These are phyloP conservation scores for Sylvietta virens DNA, from an alignment of 2,113 vertebrate species.

Conservation along the genomic window DNA sequence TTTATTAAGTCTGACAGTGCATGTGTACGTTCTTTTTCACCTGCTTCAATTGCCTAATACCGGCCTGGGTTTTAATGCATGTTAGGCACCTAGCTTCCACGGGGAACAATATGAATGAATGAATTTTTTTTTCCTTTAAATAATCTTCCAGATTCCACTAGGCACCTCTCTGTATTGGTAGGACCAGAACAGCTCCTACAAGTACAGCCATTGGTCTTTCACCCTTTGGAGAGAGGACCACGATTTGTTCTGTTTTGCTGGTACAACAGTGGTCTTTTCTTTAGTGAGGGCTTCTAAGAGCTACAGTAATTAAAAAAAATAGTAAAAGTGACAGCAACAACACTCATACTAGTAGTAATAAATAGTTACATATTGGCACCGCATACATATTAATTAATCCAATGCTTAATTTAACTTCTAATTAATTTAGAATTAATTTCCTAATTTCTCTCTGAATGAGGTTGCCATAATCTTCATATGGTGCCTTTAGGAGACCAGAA, in stretches of 20 bases:
- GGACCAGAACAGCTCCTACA: background rate
- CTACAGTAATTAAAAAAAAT: background rate
- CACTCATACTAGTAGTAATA: background rate
- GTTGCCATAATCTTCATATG: background rate
- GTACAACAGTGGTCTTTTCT: background rate
- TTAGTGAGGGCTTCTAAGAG: background rate
- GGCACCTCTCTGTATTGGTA: background rate
- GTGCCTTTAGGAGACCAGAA: background rate
- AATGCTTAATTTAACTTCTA: slow-evolving; percentile 44
- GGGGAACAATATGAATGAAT: background rate
- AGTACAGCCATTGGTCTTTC: background rate
- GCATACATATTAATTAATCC: slow-evolving; percentile 36
- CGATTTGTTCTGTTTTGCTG: background rate
- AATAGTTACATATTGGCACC: background rate
- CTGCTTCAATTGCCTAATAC: background rate
- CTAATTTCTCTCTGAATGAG: slow-evolving; percentile 1
- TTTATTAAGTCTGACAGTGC: background rate
- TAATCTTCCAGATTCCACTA: background rate
- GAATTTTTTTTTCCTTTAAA: background rate
- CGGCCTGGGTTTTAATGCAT: background rate
- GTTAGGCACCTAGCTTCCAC: background rate
- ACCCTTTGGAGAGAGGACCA: background rate
- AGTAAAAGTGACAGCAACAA: background rate
- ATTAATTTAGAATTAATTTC: slow-evolving; percentile 53
- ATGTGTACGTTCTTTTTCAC: background rate